phyloP scores from a whole-genome alignment of 2,113 vertebrate genomes.

The Engraulis encrasicolus region DNA sequence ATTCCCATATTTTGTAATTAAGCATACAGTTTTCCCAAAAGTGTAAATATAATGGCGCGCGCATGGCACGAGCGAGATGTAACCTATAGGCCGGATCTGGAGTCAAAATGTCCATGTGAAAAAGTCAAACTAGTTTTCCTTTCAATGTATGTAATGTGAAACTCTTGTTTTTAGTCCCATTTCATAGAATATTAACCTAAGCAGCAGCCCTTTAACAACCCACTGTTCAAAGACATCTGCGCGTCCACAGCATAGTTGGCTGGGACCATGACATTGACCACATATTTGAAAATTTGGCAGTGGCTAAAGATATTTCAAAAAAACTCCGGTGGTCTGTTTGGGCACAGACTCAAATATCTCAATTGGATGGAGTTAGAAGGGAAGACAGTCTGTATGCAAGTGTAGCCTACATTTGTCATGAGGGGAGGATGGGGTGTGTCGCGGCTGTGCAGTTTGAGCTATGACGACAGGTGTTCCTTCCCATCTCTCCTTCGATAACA shows the following conservation, averaged over 20 bases:
- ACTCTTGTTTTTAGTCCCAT: background rate
- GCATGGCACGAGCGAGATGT: too few species aligned
- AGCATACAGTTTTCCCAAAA: too few species aligned
- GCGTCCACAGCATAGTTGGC: background rate
- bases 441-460: background rate
- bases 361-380: slow-evolving; percentile 36
- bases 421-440: slow-evolving; percentile 58
- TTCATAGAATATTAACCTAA: background rate
- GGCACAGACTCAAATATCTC: slow-evolving; percentile 61
- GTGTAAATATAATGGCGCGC: too few species aligned
- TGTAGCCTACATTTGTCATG: slow-evolving; percentile 54
- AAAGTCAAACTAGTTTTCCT: too few species aligned
- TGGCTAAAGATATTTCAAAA: background rate
- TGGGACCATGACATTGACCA: slow-evolving; percentile 3
- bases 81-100: too few species aligned
- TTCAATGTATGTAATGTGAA: background rate
- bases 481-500: background rate
- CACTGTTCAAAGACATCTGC: background rate
- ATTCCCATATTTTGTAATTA: too few species aligned
- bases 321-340: slow-evolving; percentile 35
- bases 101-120: too few species aligned
- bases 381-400: slow-evolving; percentile 3
- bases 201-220: background rate
- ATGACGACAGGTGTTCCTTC: slow-evolving; percentile 7
- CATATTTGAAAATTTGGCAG: slow-evolving; percentile 16